phyloP scores from a whole-genome alignment of 2,888 invertebrate genomes.

The Trissoscelio sp. region DNA sequence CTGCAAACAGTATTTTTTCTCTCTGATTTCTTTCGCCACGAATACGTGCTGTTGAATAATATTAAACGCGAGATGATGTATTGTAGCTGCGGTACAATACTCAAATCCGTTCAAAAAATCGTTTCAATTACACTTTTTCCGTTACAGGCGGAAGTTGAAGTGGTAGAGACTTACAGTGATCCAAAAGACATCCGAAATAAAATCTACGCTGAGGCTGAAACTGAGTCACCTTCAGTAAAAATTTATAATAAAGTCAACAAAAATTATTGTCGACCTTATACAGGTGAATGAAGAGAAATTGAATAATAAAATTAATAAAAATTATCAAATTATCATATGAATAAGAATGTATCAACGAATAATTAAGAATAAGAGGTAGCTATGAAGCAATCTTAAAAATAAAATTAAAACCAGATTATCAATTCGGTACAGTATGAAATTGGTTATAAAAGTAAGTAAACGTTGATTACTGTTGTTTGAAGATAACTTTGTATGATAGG shows the following conservation, averaged over 20 bases:
- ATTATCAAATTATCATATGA: too few relatives aligned
- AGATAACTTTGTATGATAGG: too few relatives aligned
- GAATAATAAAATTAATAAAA: too few relatives aligned
- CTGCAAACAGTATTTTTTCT: conserved; percentile 51
- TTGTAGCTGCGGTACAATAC: background rate
- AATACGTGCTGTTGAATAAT: conserved; percentile 57
- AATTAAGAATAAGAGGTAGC: too few relatives aligned
- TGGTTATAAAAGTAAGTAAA: too few relatives aligned
- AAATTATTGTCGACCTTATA: conserved; percentile 85
- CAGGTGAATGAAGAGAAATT: conserved; percentile 84
- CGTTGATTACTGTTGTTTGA: too few relatives aligned
- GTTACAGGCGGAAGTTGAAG: conserved; percentile 86
- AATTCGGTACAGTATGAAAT: too few relatives aligned
- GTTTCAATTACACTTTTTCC: conserved; percentile 16
- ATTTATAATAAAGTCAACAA: conserved; percentile 85
- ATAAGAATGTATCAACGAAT: too few relatives aligned
- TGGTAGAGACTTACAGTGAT: conserved; percentile 90
- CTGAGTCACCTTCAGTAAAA: conserved; percentile 80
- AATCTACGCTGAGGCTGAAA: conserved; percentile 81
- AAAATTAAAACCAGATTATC: too few relatives aligned
- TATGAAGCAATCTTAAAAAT: too few relatives aligned
- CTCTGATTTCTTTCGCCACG: conserved; percentile 78
- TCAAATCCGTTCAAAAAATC: background rate
- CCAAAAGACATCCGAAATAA: conserved; percentile 87
- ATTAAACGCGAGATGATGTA: conserved; percentile 31